A percentile compares a stretch with the other conserved stretches of the same genome.
Conservation (phyloP, 2,113 vertebrate genomes). For the Dendropsophus ebraccatus region DNA sequence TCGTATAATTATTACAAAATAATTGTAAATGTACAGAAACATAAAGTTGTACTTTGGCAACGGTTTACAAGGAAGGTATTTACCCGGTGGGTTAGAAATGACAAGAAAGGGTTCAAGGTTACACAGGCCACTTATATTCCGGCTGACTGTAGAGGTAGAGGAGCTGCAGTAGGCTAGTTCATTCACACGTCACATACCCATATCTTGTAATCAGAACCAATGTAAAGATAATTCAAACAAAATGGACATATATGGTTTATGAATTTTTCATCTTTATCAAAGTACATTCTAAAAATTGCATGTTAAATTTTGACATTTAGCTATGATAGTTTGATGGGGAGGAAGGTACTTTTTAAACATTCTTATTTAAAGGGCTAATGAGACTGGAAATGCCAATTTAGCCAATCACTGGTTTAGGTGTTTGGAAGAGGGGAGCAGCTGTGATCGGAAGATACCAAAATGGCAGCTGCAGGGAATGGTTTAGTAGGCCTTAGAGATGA, state of each 20-base stretch:
- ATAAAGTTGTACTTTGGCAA: constrained; percentile 4
- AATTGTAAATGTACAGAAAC: constrained; percentile 9
- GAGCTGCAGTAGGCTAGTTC: background rate
- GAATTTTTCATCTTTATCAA: background rate
- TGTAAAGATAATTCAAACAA: background rate
- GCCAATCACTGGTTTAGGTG: too few species aligned
- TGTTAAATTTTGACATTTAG: background rate
- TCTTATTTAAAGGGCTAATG: too few species aligned
- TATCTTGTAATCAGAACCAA: background rate
- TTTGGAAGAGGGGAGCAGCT: too few species aligned
- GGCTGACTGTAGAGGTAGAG: constrained; percentile 18
- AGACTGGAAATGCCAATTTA: too few species aligned
- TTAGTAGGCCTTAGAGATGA: too few species aligned
- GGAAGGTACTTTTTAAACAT: too few species aligned
- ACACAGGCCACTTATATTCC: background rate
- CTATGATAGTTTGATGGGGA: too few species aligned
- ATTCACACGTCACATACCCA: background rate
- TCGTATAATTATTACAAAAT: background rate
- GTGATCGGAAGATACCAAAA: too few species aligned
- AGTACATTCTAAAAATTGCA: background rate
- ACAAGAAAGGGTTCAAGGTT: background rate
- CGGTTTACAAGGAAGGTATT: background rate
- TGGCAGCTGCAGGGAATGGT: too few species aligned
- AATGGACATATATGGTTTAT: background rate
- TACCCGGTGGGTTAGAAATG: background rate